A percentile compares a stretch with the other conserved stretches of the same genome.
phyloP scores from a whole-genome alignment of 2,888 invertebrate genomes.

The Drosophila ustulata region DNA sequence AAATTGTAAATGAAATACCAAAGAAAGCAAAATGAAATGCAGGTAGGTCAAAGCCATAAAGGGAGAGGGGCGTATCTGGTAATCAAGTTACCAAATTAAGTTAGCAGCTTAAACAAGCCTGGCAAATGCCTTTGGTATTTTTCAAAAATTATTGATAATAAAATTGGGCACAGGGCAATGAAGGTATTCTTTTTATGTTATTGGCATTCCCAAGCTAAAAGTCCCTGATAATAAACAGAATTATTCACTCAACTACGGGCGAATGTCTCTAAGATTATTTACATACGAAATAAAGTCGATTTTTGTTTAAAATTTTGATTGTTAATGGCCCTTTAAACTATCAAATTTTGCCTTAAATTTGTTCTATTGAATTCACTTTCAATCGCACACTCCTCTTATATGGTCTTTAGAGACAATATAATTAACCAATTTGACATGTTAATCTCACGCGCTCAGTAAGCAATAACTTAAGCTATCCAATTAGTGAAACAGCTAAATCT shows the following conservation, averaged over 20 bases:
- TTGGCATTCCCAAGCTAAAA: neutral
- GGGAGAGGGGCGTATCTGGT: neutral
- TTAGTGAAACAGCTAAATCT: constrained; percentile 41
- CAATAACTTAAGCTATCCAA: constrained; percentile 41
- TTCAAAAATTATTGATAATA: neutral
- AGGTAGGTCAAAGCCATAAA: neutral
- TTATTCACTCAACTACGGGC: neutral
- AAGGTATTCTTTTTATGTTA: neutral
- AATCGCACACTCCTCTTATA: neutral
- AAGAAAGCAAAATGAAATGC: constrained; percentile 4
- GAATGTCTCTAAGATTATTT: too few species aligned
- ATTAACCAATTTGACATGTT: constrained; percentile 20
- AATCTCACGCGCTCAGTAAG: constrained; percentile 7
- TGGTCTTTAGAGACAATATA: neutral
- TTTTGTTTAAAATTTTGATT: too few species aligned
- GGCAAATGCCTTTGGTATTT: neutral
- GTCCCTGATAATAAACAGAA: neutral
- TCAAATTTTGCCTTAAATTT: neutral
- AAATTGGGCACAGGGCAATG: neutral
- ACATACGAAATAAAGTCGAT: too few species aligned
- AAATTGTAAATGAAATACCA: constrained; percentile 39
- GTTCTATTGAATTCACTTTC: neutral
- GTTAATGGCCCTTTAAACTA: neutral
- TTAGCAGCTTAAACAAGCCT: neutral
- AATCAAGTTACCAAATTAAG: constrained; percentile 6